Evolutionary conservation across 2,888 invertebrate species (phyloP).

Genomic region (Ypsolopha scabrella): DNA sequence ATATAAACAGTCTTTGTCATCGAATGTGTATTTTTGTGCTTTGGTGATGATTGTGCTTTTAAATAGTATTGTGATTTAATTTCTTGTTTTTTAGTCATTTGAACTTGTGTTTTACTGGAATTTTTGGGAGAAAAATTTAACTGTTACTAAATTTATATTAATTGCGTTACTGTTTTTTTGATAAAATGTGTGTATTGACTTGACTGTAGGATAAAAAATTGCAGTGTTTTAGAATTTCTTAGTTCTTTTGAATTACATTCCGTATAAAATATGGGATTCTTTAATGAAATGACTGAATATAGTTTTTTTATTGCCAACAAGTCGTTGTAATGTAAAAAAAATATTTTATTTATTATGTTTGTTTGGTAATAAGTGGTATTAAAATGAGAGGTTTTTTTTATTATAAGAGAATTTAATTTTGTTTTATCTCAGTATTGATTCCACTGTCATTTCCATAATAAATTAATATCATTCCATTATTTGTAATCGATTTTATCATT

Average conservation of each 20-base stretch:
- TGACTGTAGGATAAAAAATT: neutral
- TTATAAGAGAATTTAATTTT: too few relatives aligned
- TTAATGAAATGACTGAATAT: slow-evolving; percentile 2
- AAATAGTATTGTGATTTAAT: neutral
- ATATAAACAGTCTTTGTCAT: neutral
- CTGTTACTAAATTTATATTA: neutral
- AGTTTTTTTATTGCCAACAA: neutral
- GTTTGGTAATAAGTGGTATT: neutral
- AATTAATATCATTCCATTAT: neutral
- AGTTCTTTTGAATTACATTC: slow-evolving; percentile 1
- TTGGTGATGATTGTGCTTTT: neutral
- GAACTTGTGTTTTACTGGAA: neutral
- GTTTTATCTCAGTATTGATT: too few relatives aligned
- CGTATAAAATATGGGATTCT: neutral
- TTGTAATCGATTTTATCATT: neutral
- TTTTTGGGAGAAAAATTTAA: neutral
- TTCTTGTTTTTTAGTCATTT: neutral
- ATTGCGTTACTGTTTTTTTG: neutral
- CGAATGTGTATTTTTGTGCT: slow-evolving; percentile 1
- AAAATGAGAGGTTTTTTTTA: too few relatives aligned
- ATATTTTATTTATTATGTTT: neutral
- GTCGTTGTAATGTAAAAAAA: neutral
- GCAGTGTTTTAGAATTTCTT: neutral
- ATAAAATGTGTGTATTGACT: neutral
- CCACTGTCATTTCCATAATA: too few relatives aligned